phyloP scores from a whole-genome alignment of 2,888 invertebrate genomes.

The Cheilosia grossa region DNA sequence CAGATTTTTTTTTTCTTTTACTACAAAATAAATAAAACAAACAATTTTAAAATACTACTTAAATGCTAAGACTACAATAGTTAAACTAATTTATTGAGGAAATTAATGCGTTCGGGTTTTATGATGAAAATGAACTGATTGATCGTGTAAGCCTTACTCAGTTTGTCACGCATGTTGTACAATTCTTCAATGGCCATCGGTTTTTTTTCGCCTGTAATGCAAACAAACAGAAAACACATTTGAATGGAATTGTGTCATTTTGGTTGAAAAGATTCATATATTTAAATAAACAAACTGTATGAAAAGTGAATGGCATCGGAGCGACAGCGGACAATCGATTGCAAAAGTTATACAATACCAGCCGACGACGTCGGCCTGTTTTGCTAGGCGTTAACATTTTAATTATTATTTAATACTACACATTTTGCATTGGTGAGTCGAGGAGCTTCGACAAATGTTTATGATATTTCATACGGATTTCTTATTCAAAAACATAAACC shows the following conservation, averaged over 20 bases:
- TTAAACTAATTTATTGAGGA: conserved; percentile 77
- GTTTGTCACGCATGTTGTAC: conserved; percentile 75
- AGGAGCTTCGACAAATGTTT: no score
- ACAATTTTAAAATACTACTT: conserved; percentile 29
- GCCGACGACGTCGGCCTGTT: no score
- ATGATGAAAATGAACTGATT: conserved; percentile 79
- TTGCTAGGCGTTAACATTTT: no score
- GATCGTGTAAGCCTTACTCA: conserved; percentile 76
- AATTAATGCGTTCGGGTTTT: conserved; percentile 77
- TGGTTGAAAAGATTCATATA: conserved; percentile 15
- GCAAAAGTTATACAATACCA: no score
- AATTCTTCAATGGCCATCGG: conserved; percentile 68
- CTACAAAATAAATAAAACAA: conserved; percentile 57
- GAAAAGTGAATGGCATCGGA: conserved; percentile 25
- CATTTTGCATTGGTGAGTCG: no score
- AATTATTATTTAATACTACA: no score
- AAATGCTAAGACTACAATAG: conserved; percentile 38
- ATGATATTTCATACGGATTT: no score
- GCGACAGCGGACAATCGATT: no score
- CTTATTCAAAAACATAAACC: no score
- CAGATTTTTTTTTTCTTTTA: conserved; percentile 12
- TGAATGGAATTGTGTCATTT: conserved; percentile 43
- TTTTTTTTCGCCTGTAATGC: conserved; percentile 64
- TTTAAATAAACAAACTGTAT: not conserved
- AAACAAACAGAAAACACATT: conserved; percentile 1